Conservation (phyloP, 2,888 invertebrate species). For the Eupithecia subumbrata region DNA sequence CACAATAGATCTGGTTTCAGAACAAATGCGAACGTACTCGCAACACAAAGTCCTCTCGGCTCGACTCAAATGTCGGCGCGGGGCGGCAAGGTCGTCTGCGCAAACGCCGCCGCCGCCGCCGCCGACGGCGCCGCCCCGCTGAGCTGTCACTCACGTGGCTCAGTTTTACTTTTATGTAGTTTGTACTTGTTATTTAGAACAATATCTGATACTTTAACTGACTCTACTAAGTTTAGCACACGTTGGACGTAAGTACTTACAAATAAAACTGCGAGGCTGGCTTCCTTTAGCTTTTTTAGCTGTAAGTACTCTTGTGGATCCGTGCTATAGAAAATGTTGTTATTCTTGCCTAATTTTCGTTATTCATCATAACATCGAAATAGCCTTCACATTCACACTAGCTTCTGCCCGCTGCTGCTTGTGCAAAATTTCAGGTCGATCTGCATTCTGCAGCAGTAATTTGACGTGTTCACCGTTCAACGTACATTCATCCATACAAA, state of each 20-base stretch:
- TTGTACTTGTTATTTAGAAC: conserved; percentile 1
- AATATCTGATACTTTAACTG: not conserved
- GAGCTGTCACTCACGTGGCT: conserved; percentile 56
- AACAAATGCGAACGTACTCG: conserved; percentile 19
- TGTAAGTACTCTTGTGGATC: too few relatives aligned
- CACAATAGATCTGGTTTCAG: conserved; percentile 28
- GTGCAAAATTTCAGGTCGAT: not conserved
- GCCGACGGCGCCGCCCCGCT: conserved; percentile 45
- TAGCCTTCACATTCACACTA: not conserved
- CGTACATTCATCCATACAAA: not conserved
- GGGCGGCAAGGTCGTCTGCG: conserved; percentile 44
- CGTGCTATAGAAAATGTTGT: not conserved
- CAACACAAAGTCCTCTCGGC: conserved; percentile 25
- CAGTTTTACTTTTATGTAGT: conserved; percentile 32
- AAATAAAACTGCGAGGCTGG: too few relatives aligned
- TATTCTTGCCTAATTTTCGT: not conserved
- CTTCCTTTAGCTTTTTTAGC: too few relatives aligned
- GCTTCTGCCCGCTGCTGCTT: not conserved
- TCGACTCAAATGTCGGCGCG: conserved; percentile 29
- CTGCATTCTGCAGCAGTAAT: too few relatives aligned
- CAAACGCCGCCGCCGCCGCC: conserved; percentile 59
- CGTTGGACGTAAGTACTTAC: too few relatives aligned
- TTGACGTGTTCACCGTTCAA: not conserved
- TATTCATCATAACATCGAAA: not conserved
- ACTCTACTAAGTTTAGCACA: not conserved